These are phyloP conservation scores for Todiramphus saurophagus DNA, from an alignment of 2,113 vertebrate species.

Conservation along the genomic window DNA sequence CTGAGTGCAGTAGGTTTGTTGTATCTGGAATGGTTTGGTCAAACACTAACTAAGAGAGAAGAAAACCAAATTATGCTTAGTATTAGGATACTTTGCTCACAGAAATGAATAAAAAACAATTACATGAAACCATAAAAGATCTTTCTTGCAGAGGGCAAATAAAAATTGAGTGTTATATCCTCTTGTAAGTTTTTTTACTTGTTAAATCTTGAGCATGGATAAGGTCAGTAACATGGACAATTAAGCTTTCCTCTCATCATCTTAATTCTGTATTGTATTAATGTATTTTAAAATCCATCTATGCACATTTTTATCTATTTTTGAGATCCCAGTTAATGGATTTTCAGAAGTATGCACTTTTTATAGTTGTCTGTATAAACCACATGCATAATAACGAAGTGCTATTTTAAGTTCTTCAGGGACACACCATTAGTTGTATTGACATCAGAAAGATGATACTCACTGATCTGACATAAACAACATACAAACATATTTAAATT, in stretches of 20 bases:
- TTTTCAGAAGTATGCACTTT: slow-evolving; percentile 23
- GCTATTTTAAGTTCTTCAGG: slow-evolving; percentile 28
- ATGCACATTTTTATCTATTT: slow-evolving; percentile 25
- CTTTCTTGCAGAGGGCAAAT: neutral
- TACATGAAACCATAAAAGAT: neutral
- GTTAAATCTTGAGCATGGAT: neutral
- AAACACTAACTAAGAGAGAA: neutral
- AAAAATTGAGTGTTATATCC: neutral
- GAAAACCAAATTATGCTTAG: neutral
- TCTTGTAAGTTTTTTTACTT: neutral
- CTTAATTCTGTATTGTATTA: neutral
- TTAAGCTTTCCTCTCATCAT: neutral
- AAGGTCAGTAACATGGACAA: neutral
- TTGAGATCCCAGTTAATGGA: slow-evolving; percentile 2
- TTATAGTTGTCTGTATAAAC: neutral
- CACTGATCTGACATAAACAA: slow-evolving; percentile 10
- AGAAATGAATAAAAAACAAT: neutral
- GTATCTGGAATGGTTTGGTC: neutral
- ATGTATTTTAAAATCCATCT: slow-evolving; percentile 11
- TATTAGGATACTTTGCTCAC: neutral
- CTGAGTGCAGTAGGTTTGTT: neutral
- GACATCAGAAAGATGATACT: slow-evolving; percentile 10
- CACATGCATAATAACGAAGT: neutral
- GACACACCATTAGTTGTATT: neutral
- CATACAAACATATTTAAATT: neutral